Percentiles rank a stretch among this genome's conserved stretches.
These are phyloP conservation scores for Plagodis pulveraria DNA, from an alignment of 2,888 invertebrate species.

Conservation along the genomic window DNA sequence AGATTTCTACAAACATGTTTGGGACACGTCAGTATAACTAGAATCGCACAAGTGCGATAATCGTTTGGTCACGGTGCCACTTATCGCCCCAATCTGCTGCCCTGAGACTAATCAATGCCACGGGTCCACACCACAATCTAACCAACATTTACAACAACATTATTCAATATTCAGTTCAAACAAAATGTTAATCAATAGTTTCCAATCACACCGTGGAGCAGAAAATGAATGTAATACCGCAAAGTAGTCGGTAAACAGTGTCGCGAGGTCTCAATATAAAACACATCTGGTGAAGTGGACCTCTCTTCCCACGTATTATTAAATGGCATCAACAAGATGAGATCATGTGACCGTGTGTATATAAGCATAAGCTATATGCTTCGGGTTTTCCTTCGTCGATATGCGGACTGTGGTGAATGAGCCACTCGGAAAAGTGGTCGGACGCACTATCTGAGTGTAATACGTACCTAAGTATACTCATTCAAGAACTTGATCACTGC, in stretches of 20 bases:
- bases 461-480: constrained; percentile 1
- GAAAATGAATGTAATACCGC: constrained; percentile 3
- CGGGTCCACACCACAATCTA: not conserved
- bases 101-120: constrained; percentile 11
- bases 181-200: constrained; percentile 1
- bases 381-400: not conserved
- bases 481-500: constrained; percentile 14
- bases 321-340: constrained; percentile 27
- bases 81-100: constrained; percentile 21
- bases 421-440: constrained; percentile 11
- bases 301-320: constrained; percentile 28
- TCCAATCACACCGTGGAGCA: constrained; percentile 1
- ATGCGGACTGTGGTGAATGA: not conserved
- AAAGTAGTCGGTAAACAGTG: constrained; percentile 9
- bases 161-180: not conserved
- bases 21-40: constrained; percentile 23
- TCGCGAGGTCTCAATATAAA: constrained; percentile 2
- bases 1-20: not conserved
- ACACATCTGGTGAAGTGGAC: constrained; percentile 29
- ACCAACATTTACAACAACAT: not conserved
- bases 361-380: constrained; percentile 18
- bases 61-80: constrained; percentile 19
- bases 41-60: constrained; percentile 11
- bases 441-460: not conserved
- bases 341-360: constrained; percentile 16